Percentiles rank a stretch among this genome's conserved stretches.
Conservation (phyloP, 2,888 invertebrate genomes). For the Mythimna ferrago region DNA sequence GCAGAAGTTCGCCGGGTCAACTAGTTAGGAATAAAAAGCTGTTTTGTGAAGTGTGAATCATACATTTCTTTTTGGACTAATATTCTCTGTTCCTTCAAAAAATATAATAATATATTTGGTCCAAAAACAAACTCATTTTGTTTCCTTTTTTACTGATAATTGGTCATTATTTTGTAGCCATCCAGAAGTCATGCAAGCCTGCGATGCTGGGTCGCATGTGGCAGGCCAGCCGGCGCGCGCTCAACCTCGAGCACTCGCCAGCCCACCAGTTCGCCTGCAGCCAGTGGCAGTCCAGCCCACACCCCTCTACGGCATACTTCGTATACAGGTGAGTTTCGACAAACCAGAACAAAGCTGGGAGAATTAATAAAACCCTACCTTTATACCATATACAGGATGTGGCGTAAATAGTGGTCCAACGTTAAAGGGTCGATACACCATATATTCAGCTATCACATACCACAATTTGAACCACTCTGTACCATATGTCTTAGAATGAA, state of each 20-base stretch:
- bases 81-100: neutral
- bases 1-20: too few species aligned
- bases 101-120: too few species aligned
- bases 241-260: conserved; percentile 82
- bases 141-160: neutral
- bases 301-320: conserved; percentile 87
- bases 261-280: conserved; percentile 86
- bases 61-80: neutral
- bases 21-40: neutral
- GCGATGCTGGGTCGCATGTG: conserved; percentile 83
- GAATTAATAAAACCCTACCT: neutral
- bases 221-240: conserved; percentile 81
- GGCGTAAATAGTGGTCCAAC: too few species aligned
- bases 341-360: neutral
- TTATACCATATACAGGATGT: neutral
- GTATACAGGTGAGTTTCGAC: conserved; percentile 81
- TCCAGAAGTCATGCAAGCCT: conserved; percentile 85
- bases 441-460: too few species aligned
- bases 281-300: conserved; percentile 91
- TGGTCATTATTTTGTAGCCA: conserved; percentile 71
- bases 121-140: neutral
- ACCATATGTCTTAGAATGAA: too few species aligned
- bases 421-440: too few species aligned
- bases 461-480: too few species aligned
- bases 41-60: neutral